phyloP scores from a whole-genome alignment of 2,888 invertebrate genomes.

The Cheilosia vernalis region DNA sequence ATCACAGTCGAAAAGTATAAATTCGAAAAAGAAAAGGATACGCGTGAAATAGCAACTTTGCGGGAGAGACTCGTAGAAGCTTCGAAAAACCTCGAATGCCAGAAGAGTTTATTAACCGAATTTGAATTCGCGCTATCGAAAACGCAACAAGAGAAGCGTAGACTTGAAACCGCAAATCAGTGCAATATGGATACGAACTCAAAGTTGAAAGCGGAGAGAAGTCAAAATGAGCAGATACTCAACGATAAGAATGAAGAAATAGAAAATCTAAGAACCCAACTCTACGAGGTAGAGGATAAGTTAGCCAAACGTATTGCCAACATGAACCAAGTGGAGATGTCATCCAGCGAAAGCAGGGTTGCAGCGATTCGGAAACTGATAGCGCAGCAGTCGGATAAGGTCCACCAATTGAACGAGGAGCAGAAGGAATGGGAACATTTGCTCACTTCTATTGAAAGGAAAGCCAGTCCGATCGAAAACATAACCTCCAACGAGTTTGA shows the following conservation, averaged over 20 bases:
- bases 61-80: slow-evolving; percentile 74
- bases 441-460: slow-evolving; percentile 77
- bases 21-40: slow-evolving; percentile 75
- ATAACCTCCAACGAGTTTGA: slow-evolving; percentile 79
- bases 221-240: slow-evolving; percentile 5
- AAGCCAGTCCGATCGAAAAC: slow-evolving; percentile 77
- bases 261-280: slow-evolving; percentile 19
- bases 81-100: slow-evolving; percentile 42
- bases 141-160: slow-evolving; percentile 50
- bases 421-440: slow-evolving; percentile 80
- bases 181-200: slow-evolving; percentile 48
- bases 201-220: slow-evolving; percentile 31
- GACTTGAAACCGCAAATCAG: slow-evolving; percentile 52
- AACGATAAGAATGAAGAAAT: slow-evolving; percentile 42
- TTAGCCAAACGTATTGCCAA: slow-evolving; percentile 9
- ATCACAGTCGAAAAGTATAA: slow-evolving; percentile 76
- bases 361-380: slow-evolving; percentile 77
- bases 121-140: slow-evolving; percentile 61
- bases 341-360: slow-evolving; percentile 65
- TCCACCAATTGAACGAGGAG: slow-evolving; percentile 78
- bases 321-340: slow-evolving; percentile 1
- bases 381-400: slow-evolving; percentile 79
- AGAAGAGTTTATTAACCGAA: slow-evolving; percentile 48
- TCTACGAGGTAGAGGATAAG: slow-evolving; percentile 3
- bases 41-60: slow-evolving; percentile 75